Percentiles rank a stretch among this genome's conserved stretches.
Conservation (phyloP, 1,140 invertebrate species). For the Drosophila micromelanica region DNA sequence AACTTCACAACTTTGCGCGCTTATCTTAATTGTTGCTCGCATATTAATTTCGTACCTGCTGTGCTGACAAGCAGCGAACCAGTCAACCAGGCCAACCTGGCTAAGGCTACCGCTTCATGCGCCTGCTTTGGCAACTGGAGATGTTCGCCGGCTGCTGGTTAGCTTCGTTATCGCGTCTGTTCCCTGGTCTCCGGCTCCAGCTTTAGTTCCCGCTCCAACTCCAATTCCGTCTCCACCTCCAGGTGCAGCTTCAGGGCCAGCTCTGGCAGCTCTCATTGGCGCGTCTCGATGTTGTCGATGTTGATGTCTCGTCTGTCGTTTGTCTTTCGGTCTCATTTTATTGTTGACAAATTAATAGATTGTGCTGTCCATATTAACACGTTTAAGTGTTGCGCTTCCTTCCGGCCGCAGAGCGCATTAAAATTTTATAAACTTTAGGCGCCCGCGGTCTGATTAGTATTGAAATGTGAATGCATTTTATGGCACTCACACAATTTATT, state of each 20-base stretch:
- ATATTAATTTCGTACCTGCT: conserved; percentile 84
- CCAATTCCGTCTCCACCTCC: neutral
- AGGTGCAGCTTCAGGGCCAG: neutral
- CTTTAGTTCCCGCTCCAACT: neutral
- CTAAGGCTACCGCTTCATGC: conserved; percentile 25
- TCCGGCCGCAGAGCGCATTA: conserved; percentile 72
- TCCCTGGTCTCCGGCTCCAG: neutral
- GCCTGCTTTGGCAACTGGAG: conserved; percentile 16
- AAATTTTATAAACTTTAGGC: conserved; percentile 64
- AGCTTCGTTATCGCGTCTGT: conserved; percentile 28
- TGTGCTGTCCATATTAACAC: conserved; percentile 82
- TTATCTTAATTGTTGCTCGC: conserved; percentile 84
- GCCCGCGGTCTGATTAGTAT: conserved; percentile 68
- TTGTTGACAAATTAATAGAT: conserved; percentile 83
- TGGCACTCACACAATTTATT: conserved; percentile 50
- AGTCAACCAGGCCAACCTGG: conserved; percentile 33
- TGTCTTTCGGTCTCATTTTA: conserved; percentile 65
- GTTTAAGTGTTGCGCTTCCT: conserved; percentile 79
- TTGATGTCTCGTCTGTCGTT: conserved; percentile 39
- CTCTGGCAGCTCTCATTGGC: conserved; percentile 48
- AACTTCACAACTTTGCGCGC: conserved; percentile 79
- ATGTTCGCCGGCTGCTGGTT: conserved; percentile 16
- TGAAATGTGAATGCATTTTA: conserved; percentile 69
- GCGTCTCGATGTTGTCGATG: conserved; percentile 28
- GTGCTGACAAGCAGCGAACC: conserved; percentile 62